phyloP scores from a whole-genome alignment of 2,797 vertebrate genomes.

The Etheostoma perlongum region DNA sequence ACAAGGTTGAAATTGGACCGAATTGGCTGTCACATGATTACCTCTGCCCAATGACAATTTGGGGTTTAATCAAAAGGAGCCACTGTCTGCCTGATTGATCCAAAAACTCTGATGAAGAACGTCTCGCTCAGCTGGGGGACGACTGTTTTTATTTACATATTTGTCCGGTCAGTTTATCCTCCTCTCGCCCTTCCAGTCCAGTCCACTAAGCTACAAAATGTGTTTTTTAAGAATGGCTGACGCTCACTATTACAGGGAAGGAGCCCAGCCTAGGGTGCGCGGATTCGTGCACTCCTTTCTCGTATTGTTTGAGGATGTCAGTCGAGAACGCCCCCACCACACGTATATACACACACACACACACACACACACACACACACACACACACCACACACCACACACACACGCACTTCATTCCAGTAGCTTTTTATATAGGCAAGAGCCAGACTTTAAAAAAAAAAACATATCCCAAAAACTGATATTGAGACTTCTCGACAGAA shows the following conservation, averaged over 20 bases:
- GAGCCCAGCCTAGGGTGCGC: slow-evolving; percentile 81
- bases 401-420: slow-evolving; percentile 88
- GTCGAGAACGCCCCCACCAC: slow-evolving; percentile 91
- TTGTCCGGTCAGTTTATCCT: slow-evolving; percentile 87
- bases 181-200: slow-evolving; percentile 76
- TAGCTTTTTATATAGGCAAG: slow-evolving; percentile 87
- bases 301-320: slow-evolving; percentile 95
- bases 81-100: slow-evolving; percentile 99
- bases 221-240: slow-evolving; percentile 84
- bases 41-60: slow-evolving; percentile 99
- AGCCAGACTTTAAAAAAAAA: slow-evolving; percentile 81
- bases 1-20: slow-evolving; percentile 99
- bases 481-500: slow-evolving; percentile 59
- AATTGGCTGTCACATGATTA: slow-evolving; percentile 99
- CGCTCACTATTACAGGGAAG: slow-evolving; percentile 81
- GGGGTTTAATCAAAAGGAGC: slow-evolving; percentile 98
- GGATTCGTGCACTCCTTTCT: slow-evolving; percentile 89
- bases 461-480: slow-evolving; percentile 57
- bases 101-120: slow-evolving; percentile 96
- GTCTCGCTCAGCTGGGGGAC: slow-evolving; percentile 93
- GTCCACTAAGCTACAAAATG: slow-evolving; percentile 80
- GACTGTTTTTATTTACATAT: slow-evolving; percentile 96
- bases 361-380: slow-evolving; percentile 64
- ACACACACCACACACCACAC: slow-evolving; percentile 43
- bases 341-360: slow-evolving; percentile 80